A percentile compares a stretch with the other conserved stretches of the same genome.
Conservation (phyloP, 2,888 invertebrate species). For the Hirtodrosophila cameraria region DNA sequence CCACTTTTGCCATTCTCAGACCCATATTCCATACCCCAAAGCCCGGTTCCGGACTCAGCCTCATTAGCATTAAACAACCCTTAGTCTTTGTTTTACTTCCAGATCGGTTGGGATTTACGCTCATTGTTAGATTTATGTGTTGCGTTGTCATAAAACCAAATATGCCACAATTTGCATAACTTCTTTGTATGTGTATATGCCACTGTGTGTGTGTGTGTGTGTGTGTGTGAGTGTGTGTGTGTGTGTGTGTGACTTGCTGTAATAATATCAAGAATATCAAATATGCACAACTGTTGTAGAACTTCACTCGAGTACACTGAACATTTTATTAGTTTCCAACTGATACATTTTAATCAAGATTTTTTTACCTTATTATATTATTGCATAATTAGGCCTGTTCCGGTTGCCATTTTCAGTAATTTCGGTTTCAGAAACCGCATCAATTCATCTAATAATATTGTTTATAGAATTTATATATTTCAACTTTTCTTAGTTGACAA, state of each 20-base stretch:
- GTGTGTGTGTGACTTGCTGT: background rate
- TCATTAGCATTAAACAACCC: slow-evolving; percentile 74
- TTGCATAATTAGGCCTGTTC: no score
- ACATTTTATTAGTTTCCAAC: no score
- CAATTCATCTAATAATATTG: no score
- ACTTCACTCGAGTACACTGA: no score
- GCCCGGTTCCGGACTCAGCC: slow-evolving; percentile 5
- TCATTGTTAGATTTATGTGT: slow-evolving; percentile 67
- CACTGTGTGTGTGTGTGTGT: background rate
- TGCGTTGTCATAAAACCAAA: slow-evolving; percentile 68
- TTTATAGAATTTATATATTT: no score
- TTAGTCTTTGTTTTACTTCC: slow-evolving; percentile 39
- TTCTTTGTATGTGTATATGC: slow-evolving; percentile 23
- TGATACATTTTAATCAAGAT: no score
- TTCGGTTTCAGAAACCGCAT: no score
- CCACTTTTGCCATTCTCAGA: background rate
- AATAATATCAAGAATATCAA: background rate
- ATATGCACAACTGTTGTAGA: no score
- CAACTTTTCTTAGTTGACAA: no score
- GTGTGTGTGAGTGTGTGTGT: background rate
- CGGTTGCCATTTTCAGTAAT: no score
- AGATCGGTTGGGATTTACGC: slow-evolving; percentile 53
- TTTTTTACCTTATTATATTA: no score
- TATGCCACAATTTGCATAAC: slow-evolving; percentile 68
- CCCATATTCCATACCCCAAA: no score